Evolutionary conservation across 23 tunicate species (phyloP).

Genomic region (Corella eumyota): DNA sequence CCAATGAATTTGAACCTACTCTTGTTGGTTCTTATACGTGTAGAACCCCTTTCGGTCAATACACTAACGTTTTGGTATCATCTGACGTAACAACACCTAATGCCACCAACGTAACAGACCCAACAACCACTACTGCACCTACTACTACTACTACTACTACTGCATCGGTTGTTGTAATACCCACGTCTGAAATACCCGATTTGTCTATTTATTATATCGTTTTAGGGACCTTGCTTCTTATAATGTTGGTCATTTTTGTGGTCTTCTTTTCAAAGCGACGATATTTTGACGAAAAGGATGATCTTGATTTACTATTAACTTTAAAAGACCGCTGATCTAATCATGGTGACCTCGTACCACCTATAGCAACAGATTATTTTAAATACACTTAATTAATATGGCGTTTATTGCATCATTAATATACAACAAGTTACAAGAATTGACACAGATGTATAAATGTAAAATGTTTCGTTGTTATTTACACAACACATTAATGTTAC

Average conservation of each 20-base stretch:
- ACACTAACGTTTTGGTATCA: conserved; percentile 17
- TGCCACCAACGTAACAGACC: no score
- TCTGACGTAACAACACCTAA: conserved; percentile 4
- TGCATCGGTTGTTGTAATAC: conserved; percentile 5
- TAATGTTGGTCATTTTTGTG: conserved; percentile 13
- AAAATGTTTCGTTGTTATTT: no score
- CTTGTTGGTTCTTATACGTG: conserved; percentile 36
- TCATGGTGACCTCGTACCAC: no score
- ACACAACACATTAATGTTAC: no score
- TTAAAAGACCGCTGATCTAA: no score
- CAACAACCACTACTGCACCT: conserved; percentile 16
- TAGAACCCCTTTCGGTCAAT: conserved; percentile 17
- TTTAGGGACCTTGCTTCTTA: conserved; percentile 31
- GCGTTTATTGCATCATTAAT: no score
- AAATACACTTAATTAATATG: no score
- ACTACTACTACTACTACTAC: conserved; percentile 22
- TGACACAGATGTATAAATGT: no score
- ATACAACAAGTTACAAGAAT: no score
- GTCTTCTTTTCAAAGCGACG: background rate
- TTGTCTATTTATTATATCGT: conserved; percentile 41
- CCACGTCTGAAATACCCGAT: conserved; percentile 1
- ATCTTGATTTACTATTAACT: no score
- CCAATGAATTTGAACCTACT: no score
- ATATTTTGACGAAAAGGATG: background rate
- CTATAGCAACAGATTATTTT: no score